Evolutionary conservation across 2,888 invertebrate species (phyloP).

Genomic region (Agriopis aurantiaria): DNA sequence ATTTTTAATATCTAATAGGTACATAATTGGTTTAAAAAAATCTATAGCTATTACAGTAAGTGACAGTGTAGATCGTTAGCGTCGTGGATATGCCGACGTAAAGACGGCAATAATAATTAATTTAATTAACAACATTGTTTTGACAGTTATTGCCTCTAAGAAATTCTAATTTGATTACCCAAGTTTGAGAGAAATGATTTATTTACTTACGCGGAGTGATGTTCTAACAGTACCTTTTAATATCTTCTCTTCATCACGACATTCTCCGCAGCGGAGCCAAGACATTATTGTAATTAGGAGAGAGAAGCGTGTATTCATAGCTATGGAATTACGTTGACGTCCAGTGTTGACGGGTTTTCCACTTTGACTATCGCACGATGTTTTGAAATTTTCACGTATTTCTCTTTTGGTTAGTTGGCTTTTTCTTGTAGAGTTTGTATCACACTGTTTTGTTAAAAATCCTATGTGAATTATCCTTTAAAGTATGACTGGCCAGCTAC

Average conservation of each 20-base stretch:
- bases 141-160: constrained; percentile 32
- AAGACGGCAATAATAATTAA: constrained; percentile 26
- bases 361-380: constrained; percentile 51
- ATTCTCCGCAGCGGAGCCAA: constrained; percentile 52
- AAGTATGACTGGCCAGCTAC: no score
- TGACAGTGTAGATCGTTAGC: constrained; percentile 8
- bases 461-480: no score
- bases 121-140: constrained; percentile 30
- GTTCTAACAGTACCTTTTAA: constrained; percentile 69
- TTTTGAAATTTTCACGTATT: constrained; percentile 47
- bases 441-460: not conserved
- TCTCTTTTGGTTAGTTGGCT: constrained; percentile 25
- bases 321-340: constrained; percentile 55
- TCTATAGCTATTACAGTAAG: not conserved
- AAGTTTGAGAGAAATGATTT: constrained; percentile 38
- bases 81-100: constrained; percentile 1
- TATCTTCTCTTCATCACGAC: constrained; percentile 80
- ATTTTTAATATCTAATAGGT: no score
- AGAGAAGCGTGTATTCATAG: constrained; percentile 48
- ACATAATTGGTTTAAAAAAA: no score
- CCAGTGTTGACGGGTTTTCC: constrained; percentile 48
- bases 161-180: constrained; percentile 29
- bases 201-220: constrained; percentile 26
- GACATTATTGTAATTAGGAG: constrained; percentile 49
- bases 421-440: not conserved